Conservation (phyloP, 2,797 vertebrate genomes). For the Philypnodon macrostomus region DNA sequence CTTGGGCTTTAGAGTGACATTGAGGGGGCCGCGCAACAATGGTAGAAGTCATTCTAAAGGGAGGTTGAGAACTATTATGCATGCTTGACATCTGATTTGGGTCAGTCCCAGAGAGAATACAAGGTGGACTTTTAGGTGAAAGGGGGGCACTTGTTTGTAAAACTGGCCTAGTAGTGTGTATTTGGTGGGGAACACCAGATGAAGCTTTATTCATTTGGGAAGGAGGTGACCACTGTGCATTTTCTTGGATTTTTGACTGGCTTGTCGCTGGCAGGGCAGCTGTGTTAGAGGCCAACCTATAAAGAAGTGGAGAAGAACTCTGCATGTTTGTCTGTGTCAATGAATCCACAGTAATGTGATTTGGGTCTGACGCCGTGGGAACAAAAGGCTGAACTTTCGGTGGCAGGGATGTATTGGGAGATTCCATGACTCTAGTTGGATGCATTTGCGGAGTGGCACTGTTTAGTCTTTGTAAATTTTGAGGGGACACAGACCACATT, state of each 20-base stretch:
- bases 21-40: conserved; percentile 4
- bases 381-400: conserved; percentile 6
- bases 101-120: conserved; percentile 19
- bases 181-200: conserved; percentile 47
- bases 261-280: conserved; percentile 54
- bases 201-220: conserved; percentile 42
- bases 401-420: conserved; percentile 26
- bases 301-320: not conserved
- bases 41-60: not conserved
- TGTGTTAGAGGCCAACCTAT: not conserved
- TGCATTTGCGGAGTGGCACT: conserved; percentile 52
- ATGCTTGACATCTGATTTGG: conserved; percentile 17
- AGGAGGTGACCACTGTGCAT: conserved; percentile 72
- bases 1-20: not conserved
- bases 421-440: conserved; percentile 44
- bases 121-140: conserved; percentile 16
- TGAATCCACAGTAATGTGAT: not conserved
- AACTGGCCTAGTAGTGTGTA: conserved; percentile 52
- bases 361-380: conserved; percentile 1
- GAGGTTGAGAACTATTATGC: conserved; percentile 33
- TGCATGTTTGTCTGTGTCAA: not conserved
- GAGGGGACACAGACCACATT: conserved; percentile 69
- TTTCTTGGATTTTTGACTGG: conserved; percentile 65
- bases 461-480: conserved; percentile 43
- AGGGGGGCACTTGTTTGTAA: conserved; percentile 23